Base-by-base conservation (phyloP, 2,797 vertebrate genomes). In the Eleutherodactylus coqui region DNA sequence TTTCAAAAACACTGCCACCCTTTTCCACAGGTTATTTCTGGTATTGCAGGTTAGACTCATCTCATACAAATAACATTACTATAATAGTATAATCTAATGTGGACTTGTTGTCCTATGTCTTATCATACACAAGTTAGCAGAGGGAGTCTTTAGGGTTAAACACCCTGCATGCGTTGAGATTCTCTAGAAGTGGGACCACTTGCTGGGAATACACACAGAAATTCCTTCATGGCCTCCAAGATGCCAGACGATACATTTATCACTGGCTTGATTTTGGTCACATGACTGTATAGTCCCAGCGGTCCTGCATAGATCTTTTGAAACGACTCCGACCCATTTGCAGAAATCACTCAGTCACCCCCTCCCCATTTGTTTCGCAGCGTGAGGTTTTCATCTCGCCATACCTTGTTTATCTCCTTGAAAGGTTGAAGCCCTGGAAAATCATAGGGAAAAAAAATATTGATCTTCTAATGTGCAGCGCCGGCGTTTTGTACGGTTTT, bases 381-480 rank as follows among this genome's bases (percentile, higher is more conserved):
- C 73, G 89, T 92, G 83, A 85, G 86, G 21, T 84, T 91, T 51
- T 91, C 67, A 84, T 76, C 32, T 89, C 69, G 51, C 79, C 38
- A 19, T 79, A 38, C 41, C 70, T 75, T 82, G 58, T 75, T 89
- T 88, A 32, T 75, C 90, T 32, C 67, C 19, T 86, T 13, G 36
- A 81, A 89, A 90, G 64, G 89, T 21, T 51, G 67, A 89, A 88
- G 75, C 88, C 89, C 82, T 89, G 86, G 90, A 84, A 38, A 72
- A 49, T 4, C 72, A 5, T 19, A 78, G 78, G 24, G 24, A 77
- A 69, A 89, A 13, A 38, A 21, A 76, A 82, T 87, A 75, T 70
- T 88, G 83, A 47, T 47, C 87, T 86, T 5, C 29, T 87, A 89
- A 13, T 32, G 1, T 86, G 82, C 79, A 80, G 2, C 80, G 84